Evolutionary conservation across 2,113 vertebrate genomes (phyloP), one percentile per base, ranked within the genome.

Genomic region (Heterochromis multidens): DNA sequence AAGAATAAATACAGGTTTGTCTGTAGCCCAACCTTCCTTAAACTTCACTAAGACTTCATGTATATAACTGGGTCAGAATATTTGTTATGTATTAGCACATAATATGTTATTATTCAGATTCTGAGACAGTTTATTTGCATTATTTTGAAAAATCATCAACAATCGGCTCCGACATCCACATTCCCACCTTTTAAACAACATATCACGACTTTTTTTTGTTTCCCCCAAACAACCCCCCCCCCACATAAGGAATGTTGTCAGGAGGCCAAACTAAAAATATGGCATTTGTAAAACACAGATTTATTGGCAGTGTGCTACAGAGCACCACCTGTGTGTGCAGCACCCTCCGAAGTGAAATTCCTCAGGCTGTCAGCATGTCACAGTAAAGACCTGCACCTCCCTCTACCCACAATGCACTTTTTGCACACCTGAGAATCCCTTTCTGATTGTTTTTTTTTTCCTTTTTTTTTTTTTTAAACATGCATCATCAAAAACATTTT

Each of bases 1-100:
- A 88, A 79, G 27, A 91, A 94, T 92, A 94, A 92, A 94, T 93
- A 92, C 56, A 82, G 1, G n/a, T 40, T 79, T 72, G 19, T 72
- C 70, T 29, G 77, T 9, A 77, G 77, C 54, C 23, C 70, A 29
- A 77, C 35, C 59, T 35, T 43, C 17, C 21, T 76, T 62, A 70
- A 67, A 46, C 83, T 13, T 72, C 40, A 60, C 49, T 70, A 52
- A 81, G 31, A 25, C 29, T 60, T 79, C 21, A 31, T 58, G 72
- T 23, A 77, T 60, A 63, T 21, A 80, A 60, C 16, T 56, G 49
- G 78, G 65, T 17, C 59, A 62, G 72, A 43, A 81, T 4, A 13
- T 78, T 58, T 25, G 31, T 79, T 76, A 83, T 81, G 82, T 84
- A 84, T 87, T 79, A 91, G 82, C 31, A 33, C 13, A 59, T 29